Conservation (phyloP, 2,113 vertebrate species). For the Sarotherodon lohbergeri region DNA sequence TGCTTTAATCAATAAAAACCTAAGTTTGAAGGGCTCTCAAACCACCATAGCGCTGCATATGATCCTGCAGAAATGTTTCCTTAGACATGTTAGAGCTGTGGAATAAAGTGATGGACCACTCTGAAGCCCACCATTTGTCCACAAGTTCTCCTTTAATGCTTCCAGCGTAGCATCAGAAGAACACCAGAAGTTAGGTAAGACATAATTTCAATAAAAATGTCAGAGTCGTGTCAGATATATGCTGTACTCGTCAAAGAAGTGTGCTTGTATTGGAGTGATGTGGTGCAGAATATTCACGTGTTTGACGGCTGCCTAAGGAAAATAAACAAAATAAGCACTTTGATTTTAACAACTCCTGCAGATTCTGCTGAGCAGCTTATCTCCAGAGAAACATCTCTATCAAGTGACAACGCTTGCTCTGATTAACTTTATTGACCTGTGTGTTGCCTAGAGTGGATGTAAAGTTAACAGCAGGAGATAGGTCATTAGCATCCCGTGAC, state of each 20-base stretch:
- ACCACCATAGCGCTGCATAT: neutral
- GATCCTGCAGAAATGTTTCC: neutral
- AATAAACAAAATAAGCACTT: neutral
- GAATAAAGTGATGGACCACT: neutral
- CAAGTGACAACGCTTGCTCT: neutral
- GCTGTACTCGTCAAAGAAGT: neutral
- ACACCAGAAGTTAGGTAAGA: neutral
- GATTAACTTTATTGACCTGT: neutral
- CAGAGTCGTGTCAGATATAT: neutral
- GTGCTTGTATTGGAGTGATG: constrained; percentile 21
- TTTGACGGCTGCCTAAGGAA: neutral
- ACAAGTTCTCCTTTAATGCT: neutral
- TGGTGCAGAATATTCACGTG: neutral
- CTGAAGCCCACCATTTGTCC: neutral
- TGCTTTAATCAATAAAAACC: neutral
- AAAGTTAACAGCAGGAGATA: neutral
- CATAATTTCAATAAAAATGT: neutral
- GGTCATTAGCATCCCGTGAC: neutral
- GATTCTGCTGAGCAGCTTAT: neutral
- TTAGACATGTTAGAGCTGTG: neutral
- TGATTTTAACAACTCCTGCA: neutral
- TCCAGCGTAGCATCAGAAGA: neutral
- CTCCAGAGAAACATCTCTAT: constrained; percentile 7
- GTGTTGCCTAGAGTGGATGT: neutral
- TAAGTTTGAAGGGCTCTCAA: neutral